phyloP scores from a whole-genome alignment of 1,140 invertebrate genomes.

The Zelostemma sp. region DNA sequence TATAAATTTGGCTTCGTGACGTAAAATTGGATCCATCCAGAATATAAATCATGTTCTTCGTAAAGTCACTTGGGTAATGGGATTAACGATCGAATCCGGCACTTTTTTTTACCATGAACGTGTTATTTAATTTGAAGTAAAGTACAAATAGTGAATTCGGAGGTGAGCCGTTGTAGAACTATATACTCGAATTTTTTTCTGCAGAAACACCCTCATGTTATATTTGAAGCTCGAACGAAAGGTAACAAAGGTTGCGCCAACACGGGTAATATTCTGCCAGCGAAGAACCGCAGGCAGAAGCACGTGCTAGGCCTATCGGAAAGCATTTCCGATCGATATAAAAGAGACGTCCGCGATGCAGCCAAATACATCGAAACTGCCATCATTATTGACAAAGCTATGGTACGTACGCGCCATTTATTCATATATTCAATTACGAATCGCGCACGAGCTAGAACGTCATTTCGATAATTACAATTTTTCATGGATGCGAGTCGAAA shows the following conservation, averaged over 20 bases:
- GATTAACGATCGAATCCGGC: too few species aligned
- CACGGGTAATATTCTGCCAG: conserved; percentile 80
- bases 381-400: conserved; percentile 91
- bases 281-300: conserved; percentile 76
- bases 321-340: conserved; percentile 69
- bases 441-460: neutral
- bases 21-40: too few species aligned
- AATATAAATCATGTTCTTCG: too few species aligned
- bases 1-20: too few species aligned
- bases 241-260: conserved; percentile 91
- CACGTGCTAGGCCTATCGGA: conserved; percentile 73
- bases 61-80: too few species aligned
- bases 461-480: conserved; percentile 2
- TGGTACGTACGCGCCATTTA: conserved; percentile 72
- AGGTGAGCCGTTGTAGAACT: conserved; percentile 47
- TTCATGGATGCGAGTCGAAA: neutral
- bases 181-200: conserved; percentile 77
- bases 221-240: conserved; percentile 91
- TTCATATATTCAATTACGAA: neutral
- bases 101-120: too few species aligned
- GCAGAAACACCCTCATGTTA: conserved; percentile 96
- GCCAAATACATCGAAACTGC: conserved; percentile 95
- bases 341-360: conserved; percentile 86
- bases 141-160: conserved; percentile 9
- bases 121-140: neutral